Evolutionary conservation across 2,113 vertebrate species (phyloP).

Genomic region (Regulus satrapa): DNA sequence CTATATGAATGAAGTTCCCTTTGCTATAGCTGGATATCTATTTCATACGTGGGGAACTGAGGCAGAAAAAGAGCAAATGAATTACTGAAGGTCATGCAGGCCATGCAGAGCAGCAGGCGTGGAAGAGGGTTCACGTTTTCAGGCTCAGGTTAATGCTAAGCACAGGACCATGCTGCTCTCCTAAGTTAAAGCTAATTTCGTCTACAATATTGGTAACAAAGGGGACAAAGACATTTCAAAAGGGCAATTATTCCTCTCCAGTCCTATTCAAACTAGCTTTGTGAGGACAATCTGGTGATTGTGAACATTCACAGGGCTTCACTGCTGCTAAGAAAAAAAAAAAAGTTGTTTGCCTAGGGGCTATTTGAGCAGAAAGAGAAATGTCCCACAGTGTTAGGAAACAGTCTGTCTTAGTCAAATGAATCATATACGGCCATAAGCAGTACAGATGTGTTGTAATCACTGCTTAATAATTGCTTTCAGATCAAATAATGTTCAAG

Average conservation of each 20-base stretch:
- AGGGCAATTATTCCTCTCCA: conserved; percentile 25
- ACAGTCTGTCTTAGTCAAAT: not conserved
- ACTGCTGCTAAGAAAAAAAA: not conserved
- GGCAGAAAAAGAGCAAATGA: conserved; percentile 12
- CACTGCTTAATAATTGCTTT: conserved; percentile 35
- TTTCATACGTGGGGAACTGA: not conserved
- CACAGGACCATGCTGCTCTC: not conserved
- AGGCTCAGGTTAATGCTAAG: not conserved
- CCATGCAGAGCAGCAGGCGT: not conserved
- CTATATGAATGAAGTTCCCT: not conserved
- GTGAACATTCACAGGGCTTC: not conserved
- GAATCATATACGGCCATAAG: not conserved
- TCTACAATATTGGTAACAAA: conserved; percentile 1
- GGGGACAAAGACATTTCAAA: conserved; percentile 28
- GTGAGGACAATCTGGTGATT: conserved; percentile 11
- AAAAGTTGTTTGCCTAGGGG: not conserved
- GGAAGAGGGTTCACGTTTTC: not conserved
- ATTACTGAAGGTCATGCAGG: not conserved
- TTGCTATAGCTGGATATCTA: not conserved
- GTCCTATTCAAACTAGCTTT: not conserved
- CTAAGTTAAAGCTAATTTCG: not conserved
- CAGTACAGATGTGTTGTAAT: conserved; percentile 41
- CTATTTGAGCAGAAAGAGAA: conserved; percentile 10
- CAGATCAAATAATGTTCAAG: conserved; percentile 29
- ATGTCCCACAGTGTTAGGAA: not conserved